These are phyloP conservation scores for Xanthia togata DNA, from an alignment of 2,888 invertebrate genomes.

Conservation along the genomic window DNA sequence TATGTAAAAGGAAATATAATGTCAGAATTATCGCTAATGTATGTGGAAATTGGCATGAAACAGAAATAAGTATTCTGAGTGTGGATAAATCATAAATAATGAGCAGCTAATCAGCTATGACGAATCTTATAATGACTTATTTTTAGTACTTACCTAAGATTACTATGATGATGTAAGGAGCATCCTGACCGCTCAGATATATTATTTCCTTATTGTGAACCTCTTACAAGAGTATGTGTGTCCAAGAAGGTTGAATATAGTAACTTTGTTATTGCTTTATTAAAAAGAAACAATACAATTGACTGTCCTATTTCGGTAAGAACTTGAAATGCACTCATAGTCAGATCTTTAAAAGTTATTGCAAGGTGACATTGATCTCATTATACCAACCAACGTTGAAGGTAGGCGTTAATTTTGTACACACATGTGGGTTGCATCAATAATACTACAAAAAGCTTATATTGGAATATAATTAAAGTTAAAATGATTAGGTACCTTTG, in stretches of 20 bases:
- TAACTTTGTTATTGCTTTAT: background rate
- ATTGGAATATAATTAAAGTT: background rate
- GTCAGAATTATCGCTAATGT: background rate
- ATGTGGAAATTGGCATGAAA: conserved; percentile 1
- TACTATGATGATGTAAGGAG: conserved; percentile 19
- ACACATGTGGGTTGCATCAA: conserved; percentile 39
- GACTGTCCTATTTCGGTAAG: background rate
- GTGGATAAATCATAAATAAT: conserved; percentile 20
- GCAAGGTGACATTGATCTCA: conserved; percentile 51
- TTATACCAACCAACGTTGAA: background rate
- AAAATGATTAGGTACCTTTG: conserved; percentile 39
- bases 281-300: no score
- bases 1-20: conserved; percentile 11
- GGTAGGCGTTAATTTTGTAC: conserved; percentile 35
- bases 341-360: background rate
- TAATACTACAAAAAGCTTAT: background rate
- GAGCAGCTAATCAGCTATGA: conserved; percentile 35
- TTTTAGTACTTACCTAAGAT: conserved; percentile 21
- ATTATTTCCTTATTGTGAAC: background rate
- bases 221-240: background rate
- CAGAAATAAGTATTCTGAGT: conserved; percentile 6
- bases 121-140: conserved; percentile 30
- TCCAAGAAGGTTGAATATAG: background rate
- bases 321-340: background rate
- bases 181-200: background rate